Percentiles rank a stretch among this genome's conserved stretches.
phyloP scores from a whole-genome alignment of 2,113 vertebrate species.

The Phaethornis superciliosus region DNA sequence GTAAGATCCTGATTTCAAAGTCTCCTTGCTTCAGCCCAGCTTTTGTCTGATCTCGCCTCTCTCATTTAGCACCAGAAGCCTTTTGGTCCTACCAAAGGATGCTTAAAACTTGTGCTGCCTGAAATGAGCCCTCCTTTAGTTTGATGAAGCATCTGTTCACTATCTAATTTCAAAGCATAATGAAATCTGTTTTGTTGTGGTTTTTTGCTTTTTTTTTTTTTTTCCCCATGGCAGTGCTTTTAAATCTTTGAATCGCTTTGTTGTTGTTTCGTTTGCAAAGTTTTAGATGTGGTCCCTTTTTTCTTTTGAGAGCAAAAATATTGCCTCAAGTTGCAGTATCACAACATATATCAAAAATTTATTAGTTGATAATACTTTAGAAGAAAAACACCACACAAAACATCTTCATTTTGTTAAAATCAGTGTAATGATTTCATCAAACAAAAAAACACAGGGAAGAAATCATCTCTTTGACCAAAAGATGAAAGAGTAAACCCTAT shows the following conservation, averaged over 20 bases:
- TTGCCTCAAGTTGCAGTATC: slow-evolving; percentile 36
- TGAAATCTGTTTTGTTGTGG: not conserved
- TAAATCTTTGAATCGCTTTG: slow-evolving; percentile 4
- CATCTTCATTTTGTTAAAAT: slow-evolving; percentile 8
- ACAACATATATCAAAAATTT: slow-evolving; percentile 44
- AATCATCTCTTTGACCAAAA: slow-evolving; percentile 9
- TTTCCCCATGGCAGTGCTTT: not conserved
- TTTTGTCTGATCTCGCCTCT: slow-evolving; percentile 41
- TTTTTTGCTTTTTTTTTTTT: not conserved
- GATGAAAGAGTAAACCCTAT: not conserved
- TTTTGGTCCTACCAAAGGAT: slow-evolving; percentile 26
- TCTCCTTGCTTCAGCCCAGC: not conserved
- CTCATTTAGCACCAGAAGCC: slow-evolving; percentile 36
- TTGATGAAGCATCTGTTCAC: slow-evolving; percentile 50
- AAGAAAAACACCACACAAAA: not conserved
- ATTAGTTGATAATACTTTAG: slow-evolving; percentile 6
- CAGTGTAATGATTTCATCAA: slow-evolving; percentile 42
- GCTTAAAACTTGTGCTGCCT: slow-evolving; percentile 15
- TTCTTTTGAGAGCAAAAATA: not conserved
- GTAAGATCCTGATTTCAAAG: slow-evolving; percentile 14
- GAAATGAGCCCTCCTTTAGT: slow-evolving; percentile 23
- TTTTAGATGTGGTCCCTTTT: not conserved
- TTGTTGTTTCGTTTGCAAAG: slow-evolving; percentile 29
- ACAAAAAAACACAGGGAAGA: slow-evolving; percentile 15
- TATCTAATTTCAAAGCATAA: slow-evolving; percentile 49